Evolutionary conservation across 2,797 vertebrate species (phyloP), one percentile per base, ranked within the genome.

Genomic region (Molossus alvarezi): DNA sequence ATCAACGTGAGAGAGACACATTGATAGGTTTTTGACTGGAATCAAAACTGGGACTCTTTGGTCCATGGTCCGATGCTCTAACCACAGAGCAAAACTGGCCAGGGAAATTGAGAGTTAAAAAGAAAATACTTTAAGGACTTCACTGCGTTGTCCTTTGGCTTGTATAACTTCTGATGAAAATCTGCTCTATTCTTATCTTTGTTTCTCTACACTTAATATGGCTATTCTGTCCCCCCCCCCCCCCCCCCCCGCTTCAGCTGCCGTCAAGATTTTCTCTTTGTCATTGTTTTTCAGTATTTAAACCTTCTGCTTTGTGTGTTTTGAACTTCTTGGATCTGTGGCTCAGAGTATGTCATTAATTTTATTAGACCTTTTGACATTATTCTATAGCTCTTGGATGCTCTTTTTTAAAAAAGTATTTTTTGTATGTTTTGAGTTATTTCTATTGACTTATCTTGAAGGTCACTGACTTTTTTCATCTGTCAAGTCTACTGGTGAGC

Each of bases 171-270:
- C 84, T 86, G 58, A 55, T 37, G 41, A 77, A 76, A 67, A 53
- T 91, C 51, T 93, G 13, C 10, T 73, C 37, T 90, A 53, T 90
- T 94, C 33, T 69, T 87, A 64, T 71, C 62, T 79, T 90, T 84
- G 15, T 88, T 81, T 85, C 17, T 85, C 53, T 85, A 25, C 15
- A 29, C 11, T 88, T 69, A n/a, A 65, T 67, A 25, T 62, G 11
- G 25, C 64, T 89, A 73, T 41, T 69, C 6, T 18, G 13, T 48
- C 20, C 53, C 53, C 51, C 21, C 20, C 33, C 8, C 10, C 9
- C 33, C 20, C 53, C 53, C 51, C 21, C 20, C 33, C 8, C 10
- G 6, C 33, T 25, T 73, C 37, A 94, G 33, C 45, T 81, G 73
- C 37, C 62, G 72, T 76, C 75, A 55, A 62, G 45, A 53, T 60